Percentiles rank a stretch among this genome's conserved stretches.
Evolutionary conservation across 2,888 invertebrate genomes (phyloP).

Genomic region (Selenia dentaria): DNA sequence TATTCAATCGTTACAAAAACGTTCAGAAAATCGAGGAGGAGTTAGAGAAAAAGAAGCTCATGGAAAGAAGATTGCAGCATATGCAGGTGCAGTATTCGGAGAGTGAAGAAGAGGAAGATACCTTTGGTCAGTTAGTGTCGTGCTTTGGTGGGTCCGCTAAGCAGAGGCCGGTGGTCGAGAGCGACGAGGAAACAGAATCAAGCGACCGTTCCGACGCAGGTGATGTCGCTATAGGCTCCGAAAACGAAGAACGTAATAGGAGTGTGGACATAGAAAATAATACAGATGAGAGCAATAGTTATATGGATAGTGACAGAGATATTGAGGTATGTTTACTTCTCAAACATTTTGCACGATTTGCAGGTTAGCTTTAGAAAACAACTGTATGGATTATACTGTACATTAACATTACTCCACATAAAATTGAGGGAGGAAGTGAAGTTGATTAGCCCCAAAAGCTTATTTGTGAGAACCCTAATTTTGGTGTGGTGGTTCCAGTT

Average conservation of each 20-base stretch:
- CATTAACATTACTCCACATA: too few relatives aligned
- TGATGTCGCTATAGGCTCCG: conserved; percentile 13
- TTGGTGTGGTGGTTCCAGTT: too few relatives aligned
- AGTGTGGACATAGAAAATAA: conserved; percentile 9
- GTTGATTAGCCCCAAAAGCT: too few relatives aligned
- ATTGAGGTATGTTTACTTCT: conserved; percentile 33
- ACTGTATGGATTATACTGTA: too few relatives aligned
- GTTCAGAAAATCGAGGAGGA: conserved; percentile 77
- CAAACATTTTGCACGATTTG: too few relatives aligned
- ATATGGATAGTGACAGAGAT: conserved; percentile 32
- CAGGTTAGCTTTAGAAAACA: too few relatives aligned
- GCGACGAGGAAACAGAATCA: conserved; percentile 53
- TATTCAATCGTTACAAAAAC: conserved; percentile 79
- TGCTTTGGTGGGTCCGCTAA: conserved; percentile 64
- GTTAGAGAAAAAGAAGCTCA: conserved; percentile 62
- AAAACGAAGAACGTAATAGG: neutral
- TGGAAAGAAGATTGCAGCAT: conserved; percentile 62
- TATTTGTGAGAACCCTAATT: too few relatives aligned
- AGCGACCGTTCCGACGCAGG: conserved; percentile 12
- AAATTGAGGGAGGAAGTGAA: too few relatives aligned
- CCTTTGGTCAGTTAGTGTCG: conserved; percentile 78
- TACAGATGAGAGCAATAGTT: conserved; percentile 16
- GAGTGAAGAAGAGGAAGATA: conserved; percentile 80
- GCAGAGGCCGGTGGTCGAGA: conserved; percentile 42
- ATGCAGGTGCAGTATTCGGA: conserved; percentile 69